phyloP scores from a whole-genome alignment of 2,797 vertebrate genomes.

The Nannoperca obscura region DNA sequence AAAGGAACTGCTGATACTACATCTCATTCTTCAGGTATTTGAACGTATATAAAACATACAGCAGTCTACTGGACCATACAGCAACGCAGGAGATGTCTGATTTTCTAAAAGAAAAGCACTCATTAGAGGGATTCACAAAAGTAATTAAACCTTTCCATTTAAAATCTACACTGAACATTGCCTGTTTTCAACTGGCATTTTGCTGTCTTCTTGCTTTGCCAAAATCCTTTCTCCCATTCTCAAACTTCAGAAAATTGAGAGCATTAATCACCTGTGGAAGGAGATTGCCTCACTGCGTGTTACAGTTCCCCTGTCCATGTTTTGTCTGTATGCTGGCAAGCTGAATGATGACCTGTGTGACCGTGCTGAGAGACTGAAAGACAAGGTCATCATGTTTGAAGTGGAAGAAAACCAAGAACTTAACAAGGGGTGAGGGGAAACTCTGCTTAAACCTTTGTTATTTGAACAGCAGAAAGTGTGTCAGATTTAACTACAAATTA shows the following conservation, averaged over 20 bases:
- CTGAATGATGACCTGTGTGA: conserved; percentile 90
- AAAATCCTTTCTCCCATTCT: conserved; percentile 12
- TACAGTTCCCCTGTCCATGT: conserved; percentile 90
- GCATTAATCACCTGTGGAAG: conserved; percentile 80
- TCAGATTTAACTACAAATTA: neutral
- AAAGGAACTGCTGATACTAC: neutral
- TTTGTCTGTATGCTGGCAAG: conserved; percentile 87
- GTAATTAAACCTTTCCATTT: conserved; percentile 71
- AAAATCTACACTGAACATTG: conserved; percentile 11
- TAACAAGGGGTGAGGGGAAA: conserved; percentile 85
- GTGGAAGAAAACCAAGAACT: conserved; percentile 88
- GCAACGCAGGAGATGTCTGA: conserved; percentile 81
- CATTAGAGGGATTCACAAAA: conserved; percentile 85
- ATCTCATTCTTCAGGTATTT: conserved; percentile 88
- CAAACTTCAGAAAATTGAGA: conserved; percentile 86
- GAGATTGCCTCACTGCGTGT: conserved; percentile 88
- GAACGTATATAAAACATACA: conserved; percentile 89
- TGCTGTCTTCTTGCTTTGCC: neutral
- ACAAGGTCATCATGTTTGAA: conserved; percentile 85
- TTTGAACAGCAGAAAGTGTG: neutral
- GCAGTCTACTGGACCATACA: conserved; percentile 85
- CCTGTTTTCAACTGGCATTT: neutral
- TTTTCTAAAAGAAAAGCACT: conserved; percentile 88
- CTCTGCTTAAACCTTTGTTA: neutral
- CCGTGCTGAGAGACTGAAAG: conserved; percentile 84